A percentile compares a stretch with the other conserved stretches of the same genome.
These are phyloP conservation scores for Cephalotes varians DNA, from an alignment of 2,888 invertebrate species.

Conservation along the genomic window DNA sequence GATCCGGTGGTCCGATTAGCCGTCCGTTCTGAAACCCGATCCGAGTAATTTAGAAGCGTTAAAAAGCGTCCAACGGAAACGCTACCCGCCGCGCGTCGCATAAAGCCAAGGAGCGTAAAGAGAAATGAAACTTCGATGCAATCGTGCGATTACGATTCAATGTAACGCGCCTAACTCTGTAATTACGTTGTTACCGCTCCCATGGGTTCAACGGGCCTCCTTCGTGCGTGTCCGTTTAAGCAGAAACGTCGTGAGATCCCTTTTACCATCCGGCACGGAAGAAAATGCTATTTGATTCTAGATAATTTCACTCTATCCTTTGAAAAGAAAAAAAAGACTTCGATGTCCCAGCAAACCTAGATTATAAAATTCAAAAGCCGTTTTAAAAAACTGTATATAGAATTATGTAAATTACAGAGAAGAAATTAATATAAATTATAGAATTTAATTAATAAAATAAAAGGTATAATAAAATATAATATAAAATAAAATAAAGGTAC, in stretches of 20 bases:
- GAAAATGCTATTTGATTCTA: not conserved
- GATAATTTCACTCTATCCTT: not conserved
- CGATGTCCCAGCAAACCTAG: not conserved
- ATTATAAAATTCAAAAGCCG: not conserved
- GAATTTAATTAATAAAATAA: no score
- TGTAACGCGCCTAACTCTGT: slow-evolving; percentile 69
- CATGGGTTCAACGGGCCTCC: slow-evolving; percentile 62
- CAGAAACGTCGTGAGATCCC: slow-evolving; percentile 72
- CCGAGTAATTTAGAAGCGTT: slow-evolving; percentile 22
- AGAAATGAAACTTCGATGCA: slow-evolving; percentile 67
- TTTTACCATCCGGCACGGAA: slow-evolving; percentile 60
- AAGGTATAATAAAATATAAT: not conserved
- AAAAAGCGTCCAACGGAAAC: slow-evolving; percentile 54
- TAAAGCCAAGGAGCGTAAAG: slow-evolving; percentile 69
- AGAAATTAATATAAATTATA: no score
- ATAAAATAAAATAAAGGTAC: not conserved
- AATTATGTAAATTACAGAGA: no score
- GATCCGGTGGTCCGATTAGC: slow-evolving; percentile 18
- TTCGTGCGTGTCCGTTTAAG: slow-evolving; percentile 74
- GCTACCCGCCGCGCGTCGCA: slow-evolving; percentile 64
- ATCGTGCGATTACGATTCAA: slow-evolving; percentile 71
- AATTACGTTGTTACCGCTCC: slow-evolving; percentile 70
- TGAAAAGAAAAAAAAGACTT: not conserved
- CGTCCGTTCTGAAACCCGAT: slow-evolving; percentile 54
- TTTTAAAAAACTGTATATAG: not conserved